These are phyloP conservation scores for Anabacerthia variegaticeps DNA, from an alignment of 2,797 vertebrate genomes.

Conservation along the genomic window DNA sequence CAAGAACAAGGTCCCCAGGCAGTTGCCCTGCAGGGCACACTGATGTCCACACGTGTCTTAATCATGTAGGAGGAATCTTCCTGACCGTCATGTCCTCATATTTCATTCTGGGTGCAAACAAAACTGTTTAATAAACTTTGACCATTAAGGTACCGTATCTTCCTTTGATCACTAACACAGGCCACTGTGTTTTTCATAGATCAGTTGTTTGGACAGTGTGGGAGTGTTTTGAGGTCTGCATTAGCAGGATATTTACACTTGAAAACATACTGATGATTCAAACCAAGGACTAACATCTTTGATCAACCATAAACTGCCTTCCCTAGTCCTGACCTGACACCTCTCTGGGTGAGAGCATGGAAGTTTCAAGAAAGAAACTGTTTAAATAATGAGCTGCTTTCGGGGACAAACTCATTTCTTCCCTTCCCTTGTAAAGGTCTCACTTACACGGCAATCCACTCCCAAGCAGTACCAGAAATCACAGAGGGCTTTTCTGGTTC, in stretches of 20 bases:
- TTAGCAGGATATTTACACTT: conserved; percentile 72
- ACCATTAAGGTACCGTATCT: conserved; percentile 41
- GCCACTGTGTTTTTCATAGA: conserved; percentile 55
- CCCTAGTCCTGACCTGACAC: conserved; percentile 57
- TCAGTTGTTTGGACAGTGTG: conserved; percentile 63
- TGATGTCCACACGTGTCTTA: neutral
- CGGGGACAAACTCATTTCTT: conserved; percentile 25
- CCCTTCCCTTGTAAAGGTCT: neutral
- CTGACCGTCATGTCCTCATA: neutral
- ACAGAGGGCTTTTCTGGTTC: neutral
- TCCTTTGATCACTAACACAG: conserved; percentile 67
- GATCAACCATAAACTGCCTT: conserved; percentile 48
- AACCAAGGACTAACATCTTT: conserved; percentile 55
- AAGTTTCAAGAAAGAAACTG: neutral
- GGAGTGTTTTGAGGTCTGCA: conserved; percentile 47
- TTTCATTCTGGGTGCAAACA: conserved; percentile 23
- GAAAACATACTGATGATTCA: conserved; percentile 48
- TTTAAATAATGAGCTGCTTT: conserved; percentile 46
- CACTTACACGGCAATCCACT: neutral
- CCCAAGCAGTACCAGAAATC: neutral
- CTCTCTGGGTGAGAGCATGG: conserved; percentile 12
- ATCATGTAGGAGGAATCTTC: conserved; percentile 16
- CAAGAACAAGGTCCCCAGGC: neutral
- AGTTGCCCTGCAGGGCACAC: neutral
- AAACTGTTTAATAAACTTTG: conserved; percentile 64